A percentile compares a stretch with the other conserved stretches of the same genome.
Conservation (phyloP, 2,797 vertebrate genomes). For the Iguana delicatissima region DNA sequence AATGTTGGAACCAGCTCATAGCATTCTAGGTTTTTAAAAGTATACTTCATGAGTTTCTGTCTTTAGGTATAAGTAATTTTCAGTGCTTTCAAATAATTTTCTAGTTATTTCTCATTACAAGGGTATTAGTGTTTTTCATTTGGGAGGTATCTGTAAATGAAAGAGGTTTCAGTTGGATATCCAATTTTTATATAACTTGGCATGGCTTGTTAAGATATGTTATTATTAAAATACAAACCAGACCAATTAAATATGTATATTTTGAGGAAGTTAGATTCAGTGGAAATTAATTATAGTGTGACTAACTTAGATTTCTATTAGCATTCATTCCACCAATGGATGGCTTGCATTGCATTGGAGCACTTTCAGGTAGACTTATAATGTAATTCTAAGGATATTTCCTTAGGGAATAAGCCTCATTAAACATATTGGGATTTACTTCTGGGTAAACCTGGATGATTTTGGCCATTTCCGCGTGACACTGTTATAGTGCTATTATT, state of each 20-base stretch:
- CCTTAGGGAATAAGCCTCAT: background rate
- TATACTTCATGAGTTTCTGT: slow-evolving; percentile 19
- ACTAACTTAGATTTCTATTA: slow-evolving; percentile 64
- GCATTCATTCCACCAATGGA: slow-evolving; percentile 60
- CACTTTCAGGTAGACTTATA: slow-evolving; percentile 28
- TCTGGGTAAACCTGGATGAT: background rate
- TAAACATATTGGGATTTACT: background rate
- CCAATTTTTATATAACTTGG: slow-evolving; percentile 56
- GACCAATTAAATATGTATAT: slow-evolving; percentile 61
- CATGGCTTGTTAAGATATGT: slow-evolving; percentile 67
- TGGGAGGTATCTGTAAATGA: slow-evolving; percentile 52
- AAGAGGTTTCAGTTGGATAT: slow-evolving; percentile 47
- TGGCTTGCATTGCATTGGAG: slow-evolving; percentile 58
- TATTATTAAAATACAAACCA: slow-evolving; percentile 57
- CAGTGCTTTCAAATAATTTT: slow-evolving; percentile 52
- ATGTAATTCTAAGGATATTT: background rate
- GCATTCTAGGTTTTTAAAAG: background rate
- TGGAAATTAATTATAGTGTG: slow-evolving; percentile 66
- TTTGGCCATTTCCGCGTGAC: too few species aligned
- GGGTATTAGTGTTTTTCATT: slow-evolving; percentile 13
- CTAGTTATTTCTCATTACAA: slow-evolving; percentile 48
- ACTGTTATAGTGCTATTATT: too few species aligned
- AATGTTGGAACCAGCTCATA: background rate
- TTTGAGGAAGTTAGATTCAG: slow-evolving; percentile 58
- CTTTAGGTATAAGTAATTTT: slow-evolving; percentile 38